A percentile compares a stretch with the other conserved stretches of the same genome.
These are phyloP conservation scores for Ormyrus thymus DNA, from an alignment of 2,888 invertebrate species.

Conservation along the genomic window DNA sequence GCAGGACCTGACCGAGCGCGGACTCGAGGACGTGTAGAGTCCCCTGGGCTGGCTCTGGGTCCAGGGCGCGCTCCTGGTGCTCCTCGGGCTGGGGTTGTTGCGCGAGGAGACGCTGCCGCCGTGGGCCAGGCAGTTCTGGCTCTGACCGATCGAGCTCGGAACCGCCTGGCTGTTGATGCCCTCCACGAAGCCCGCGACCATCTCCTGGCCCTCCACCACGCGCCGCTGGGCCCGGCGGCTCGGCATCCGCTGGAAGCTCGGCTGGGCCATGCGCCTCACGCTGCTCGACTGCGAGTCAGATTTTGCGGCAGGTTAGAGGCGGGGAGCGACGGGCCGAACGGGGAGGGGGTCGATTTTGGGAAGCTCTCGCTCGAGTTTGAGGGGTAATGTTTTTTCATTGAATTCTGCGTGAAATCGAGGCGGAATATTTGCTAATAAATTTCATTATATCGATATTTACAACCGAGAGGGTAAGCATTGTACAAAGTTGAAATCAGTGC, in stretches of 20 bases:
- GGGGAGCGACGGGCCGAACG: neutral
- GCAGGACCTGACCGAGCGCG: slow-evolving; percentile 88
- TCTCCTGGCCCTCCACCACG: slow-evolving; percentile 79
- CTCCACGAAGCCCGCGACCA: slow-evolving; percentile 72
- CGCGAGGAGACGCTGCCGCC: slow-evolving; percentile 57
- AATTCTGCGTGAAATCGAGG: too few relatives aligned
- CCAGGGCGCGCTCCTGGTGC: slow-evolving; percentile 89
- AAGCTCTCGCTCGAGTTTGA: too few relatives aligned
- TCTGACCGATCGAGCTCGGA: slow-evolving; percentile 42
- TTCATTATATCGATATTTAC: too few relatives aligned
- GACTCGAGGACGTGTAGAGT: slow-evolving; percentile 87
- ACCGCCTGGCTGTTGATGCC: slow-evolving; percentile 55
- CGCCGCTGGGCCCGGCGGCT: slow-evolving; percentile 85
- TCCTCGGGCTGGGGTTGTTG: slow-evolving; percentile 79
- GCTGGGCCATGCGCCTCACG: slow-evolving; percentile 79
- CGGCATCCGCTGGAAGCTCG: slow-evolving; percentile 86
- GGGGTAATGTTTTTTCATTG: too few relatives aligned
- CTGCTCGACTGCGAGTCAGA: slow-evolving; percentile 56
- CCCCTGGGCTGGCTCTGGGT: slow-evolving; percentile 85
- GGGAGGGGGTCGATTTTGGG: neutral
- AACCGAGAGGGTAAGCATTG: too few relatives aligned
- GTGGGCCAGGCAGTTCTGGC: slow-evolving; percentile 55
- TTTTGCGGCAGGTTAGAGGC: neutral
- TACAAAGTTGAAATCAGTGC: too few relatives aligned
- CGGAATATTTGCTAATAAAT: too few relatives aligned